Evolutionary conservation across 37 sponge, comb jelly and placozoan species (phyloP).

Genomic region (Spongilla lacustris): DNA sequence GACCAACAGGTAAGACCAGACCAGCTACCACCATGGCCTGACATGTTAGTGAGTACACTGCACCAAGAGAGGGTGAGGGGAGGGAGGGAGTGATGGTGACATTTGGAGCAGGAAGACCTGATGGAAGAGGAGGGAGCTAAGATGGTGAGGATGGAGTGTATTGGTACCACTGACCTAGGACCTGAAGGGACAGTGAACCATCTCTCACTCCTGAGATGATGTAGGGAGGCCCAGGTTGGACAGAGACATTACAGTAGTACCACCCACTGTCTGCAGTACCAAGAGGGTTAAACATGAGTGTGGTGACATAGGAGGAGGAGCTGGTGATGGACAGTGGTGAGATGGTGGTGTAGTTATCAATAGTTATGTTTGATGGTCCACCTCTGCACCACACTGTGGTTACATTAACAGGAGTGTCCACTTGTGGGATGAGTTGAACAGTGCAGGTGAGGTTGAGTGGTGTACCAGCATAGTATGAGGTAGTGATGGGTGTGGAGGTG

Average conservation of each 20-base stretch:
- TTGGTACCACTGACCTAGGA: not conserved
- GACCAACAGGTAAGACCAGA: not conserved
- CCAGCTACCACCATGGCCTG: not conserved
- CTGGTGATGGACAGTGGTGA: not conserved
- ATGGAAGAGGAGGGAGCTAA: not conserved
- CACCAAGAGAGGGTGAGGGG: not conserved
- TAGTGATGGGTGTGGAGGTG: not conserved
- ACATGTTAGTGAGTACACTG: not conserved
- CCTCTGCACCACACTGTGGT: not conserved
- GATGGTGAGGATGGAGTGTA: not conserved
- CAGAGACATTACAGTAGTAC: constrained; percentile 42
- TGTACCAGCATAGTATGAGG: constrained; percentile 14
- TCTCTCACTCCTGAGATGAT: not conserved
- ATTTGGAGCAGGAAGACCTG: not conserved
- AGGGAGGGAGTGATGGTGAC: not conserved
- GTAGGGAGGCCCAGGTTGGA: not conserved
- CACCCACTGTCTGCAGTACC: constrained; percentile 28
- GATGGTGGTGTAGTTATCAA: not conserved
- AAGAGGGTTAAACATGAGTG: not conserved
- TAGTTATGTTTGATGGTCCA: not conserved
- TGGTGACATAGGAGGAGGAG: constrained; percentile 1
- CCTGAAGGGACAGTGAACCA: not conserved
- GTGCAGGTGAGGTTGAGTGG: constrained; percentile 1
- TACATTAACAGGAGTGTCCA: constrained; percentile 27
- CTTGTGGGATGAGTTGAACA: constrained; percentile 14